A percentile compares a stretch with the other conserved stretches of the same genome.
Evolutionary conservation across 2,113 vertebrate species (phyloP).

Genomic region (Pogonocichla stellata): DNA sequence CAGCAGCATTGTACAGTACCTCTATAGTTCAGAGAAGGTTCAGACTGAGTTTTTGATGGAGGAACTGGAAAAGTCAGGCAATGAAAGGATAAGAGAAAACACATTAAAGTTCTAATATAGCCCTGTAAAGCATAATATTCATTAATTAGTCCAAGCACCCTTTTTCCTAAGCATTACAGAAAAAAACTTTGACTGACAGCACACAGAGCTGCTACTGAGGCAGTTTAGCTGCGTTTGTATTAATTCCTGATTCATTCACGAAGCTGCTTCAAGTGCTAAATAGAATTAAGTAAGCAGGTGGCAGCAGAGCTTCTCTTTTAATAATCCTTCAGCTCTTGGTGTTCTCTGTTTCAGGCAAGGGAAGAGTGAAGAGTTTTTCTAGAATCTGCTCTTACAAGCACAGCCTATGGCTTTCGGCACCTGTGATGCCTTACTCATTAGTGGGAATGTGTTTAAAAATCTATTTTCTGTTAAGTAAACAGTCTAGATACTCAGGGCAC

Average conservation of each 20-base stretch:
- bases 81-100: conserved; percentile 48
- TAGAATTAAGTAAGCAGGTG: not conserved
- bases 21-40: conserved; percentile 86
- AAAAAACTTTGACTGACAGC: fast-evolving
- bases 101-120: not conserved
- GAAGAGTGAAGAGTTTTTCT: not conserved
- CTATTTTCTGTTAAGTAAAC: not conserved
- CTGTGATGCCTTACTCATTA: not conserved
- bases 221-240: not conserved
- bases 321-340: not conserved
- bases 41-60: conserved; percentile 91
- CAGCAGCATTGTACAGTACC: conserved; percentile 77
- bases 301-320: conserved; percentile 49
- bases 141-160: not conserved
- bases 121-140: not conserved
- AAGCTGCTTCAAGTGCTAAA: not conserved
- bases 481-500: not conserved
- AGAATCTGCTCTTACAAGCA: not conserved
- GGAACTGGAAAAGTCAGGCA: conserved; percentile 84
- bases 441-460: not conserved
- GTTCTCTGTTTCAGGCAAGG: not conserved
- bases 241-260: not conserved
- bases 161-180: not conserved
- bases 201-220: not conserved
- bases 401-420: not conserved